Base-by-base conservation (phyloP, 2,113 vertebrate species). In the Cyphomyrus discorhynchus region DNA sequence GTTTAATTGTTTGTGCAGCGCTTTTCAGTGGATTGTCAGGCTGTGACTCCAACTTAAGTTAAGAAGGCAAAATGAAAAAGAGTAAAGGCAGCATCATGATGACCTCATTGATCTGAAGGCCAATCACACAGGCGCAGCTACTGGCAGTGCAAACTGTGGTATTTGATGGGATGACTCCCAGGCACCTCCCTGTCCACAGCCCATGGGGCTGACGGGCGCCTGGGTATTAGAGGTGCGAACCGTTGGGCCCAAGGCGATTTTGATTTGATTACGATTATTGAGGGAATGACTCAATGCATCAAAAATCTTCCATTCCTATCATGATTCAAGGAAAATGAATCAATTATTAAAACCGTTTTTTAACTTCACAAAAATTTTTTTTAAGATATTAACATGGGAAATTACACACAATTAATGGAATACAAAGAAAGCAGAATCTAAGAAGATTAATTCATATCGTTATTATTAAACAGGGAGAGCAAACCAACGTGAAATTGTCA, bases 21-120 rank as follows among this genome's bases (percentile, higher is more conserved):
- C 85, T 80, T 77, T 87, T 80, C 85, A 87, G 49, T 80, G 86
- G 85, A n/a, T 45, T 82, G 89, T 80, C 49, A 87, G 47, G 47
- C 47, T 9, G 49, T 66, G 27, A 77, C 35, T 87, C 17, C 17
- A 15, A 66, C 66, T 87, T 83, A 90, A 9, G 58, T 74, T 62
- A 74, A 53, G 27, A 87, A 24, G 19, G 58, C 15, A 58, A 87
- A 77, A 45, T 70, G 56, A 31, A 86, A 89, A 86, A 27, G 13
- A 39, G 42, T 62, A 27, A 47, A 87, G 83, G 58, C 45, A n/a
- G 53, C 24, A 39, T 66, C 46, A 87, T 21, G 47, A n/a, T 11
- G 84, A 74, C 27, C 45, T 47, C 56, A 62, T 13, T 66, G 50
- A 89, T 46, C 39, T 11, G 21, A 39, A 53, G 31, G 85, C 15